Evolutionary conservation across 2,113 vertebrate genomes (phyloP).

Genomic region (Paedocypris sp.): DNA sequence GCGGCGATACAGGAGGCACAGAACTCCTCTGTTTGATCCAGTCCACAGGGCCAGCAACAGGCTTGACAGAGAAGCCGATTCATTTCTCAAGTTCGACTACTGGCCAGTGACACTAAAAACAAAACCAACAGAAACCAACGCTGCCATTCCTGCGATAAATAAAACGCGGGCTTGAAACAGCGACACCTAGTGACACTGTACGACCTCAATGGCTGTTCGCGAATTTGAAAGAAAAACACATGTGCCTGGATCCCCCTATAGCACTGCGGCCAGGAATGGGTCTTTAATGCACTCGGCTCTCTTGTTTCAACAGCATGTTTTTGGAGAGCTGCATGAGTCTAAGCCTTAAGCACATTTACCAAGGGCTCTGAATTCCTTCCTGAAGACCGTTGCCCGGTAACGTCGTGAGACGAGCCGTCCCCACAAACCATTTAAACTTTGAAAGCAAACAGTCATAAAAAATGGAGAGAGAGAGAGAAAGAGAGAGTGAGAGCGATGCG

Average conservation of each 20-base stretch:
- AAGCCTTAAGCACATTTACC: constrained; percentile 43
- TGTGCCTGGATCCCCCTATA: background rate
- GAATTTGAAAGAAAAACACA: background rate
- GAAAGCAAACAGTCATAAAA: constrained; percentile 48
- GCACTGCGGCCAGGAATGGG: constrained; percentile 33
- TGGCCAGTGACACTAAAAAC: constrained; percentile 5
- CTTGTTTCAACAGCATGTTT: constrained; percentile 42
- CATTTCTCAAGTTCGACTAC: constrained; percentile 26
- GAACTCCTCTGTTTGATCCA: constrained; percentile 37
- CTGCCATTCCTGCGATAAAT: too few relatives aligned
- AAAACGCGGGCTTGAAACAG: constrained; percentile 5
- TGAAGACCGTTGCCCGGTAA: constrained; percentile 51
- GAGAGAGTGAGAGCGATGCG: constrained; percentile 37
- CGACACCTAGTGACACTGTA: constrained; percentile 35
- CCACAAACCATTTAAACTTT: constrained; percentile 44
- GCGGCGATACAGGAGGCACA: constrained; percentile 43
- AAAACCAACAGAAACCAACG: background rate
- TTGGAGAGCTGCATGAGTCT: constrained; percentile 34
- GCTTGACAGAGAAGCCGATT: constrained; percentile 35
- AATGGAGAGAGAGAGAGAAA: constrained; percentile 21
- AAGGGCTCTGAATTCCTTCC: constrained; percentile 51
- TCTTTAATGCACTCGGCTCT: constrained; percentile 47
- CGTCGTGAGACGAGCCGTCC: constrained; percentile 32
- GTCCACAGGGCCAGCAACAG: constrained; percentile 25
- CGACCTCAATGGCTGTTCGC: background rate